phyloP scores from a whole-genome alignment of 2,888 invertebrate genomes.

The Slavum lentiscoides region DNA sequence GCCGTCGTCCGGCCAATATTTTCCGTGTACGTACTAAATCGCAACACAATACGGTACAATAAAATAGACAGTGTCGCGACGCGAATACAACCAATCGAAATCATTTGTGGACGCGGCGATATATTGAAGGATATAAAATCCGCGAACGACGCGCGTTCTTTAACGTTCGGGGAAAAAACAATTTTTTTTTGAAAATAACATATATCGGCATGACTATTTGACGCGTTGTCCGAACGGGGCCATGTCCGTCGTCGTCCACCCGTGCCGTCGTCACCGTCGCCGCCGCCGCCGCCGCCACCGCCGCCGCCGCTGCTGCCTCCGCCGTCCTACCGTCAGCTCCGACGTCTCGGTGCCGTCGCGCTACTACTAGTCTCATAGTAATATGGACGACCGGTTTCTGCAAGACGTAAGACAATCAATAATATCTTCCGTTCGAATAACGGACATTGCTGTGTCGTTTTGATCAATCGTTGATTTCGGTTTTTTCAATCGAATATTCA shows the following conservation, averaged over 20 bases:
- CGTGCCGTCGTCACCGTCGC: neutral
- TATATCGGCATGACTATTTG: neutral
- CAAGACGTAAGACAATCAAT: conserved; percentile 46
- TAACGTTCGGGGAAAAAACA: too few relatives aligned
- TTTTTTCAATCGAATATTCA: neutral
- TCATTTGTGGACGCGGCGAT: too few relatives aligned
- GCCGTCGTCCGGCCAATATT: neutral
- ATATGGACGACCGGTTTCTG: conserved; percentile 51
- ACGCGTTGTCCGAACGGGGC: neutral
- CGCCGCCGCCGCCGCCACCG: neutral
- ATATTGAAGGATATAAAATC: too few relatives aligned
- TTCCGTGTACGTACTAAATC: neutral
- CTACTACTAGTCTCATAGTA: too few relatives aligned
- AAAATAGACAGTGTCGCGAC: too few relatives aligned
- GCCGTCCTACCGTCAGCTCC: neutral
- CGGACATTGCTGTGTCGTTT: neutral
- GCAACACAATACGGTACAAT: too few relatives aligned
- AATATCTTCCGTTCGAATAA: neutral
- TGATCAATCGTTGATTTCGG: neutral
- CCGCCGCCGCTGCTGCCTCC: neutral
- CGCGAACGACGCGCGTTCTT: too few relatives aligned
- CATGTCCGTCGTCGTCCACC: neutral
- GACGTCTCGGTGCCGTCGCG: too few relatives aligned
- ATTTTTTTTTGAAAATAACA: too few relatives aligned
- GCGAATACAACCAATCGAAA: too few relatives aligned